Evolutionary conservation across 92 coral and sea anemone species (phyloP), one percentile per base, ranked within the genome.

Genomic region (Paramuricea clavata): DNA sequence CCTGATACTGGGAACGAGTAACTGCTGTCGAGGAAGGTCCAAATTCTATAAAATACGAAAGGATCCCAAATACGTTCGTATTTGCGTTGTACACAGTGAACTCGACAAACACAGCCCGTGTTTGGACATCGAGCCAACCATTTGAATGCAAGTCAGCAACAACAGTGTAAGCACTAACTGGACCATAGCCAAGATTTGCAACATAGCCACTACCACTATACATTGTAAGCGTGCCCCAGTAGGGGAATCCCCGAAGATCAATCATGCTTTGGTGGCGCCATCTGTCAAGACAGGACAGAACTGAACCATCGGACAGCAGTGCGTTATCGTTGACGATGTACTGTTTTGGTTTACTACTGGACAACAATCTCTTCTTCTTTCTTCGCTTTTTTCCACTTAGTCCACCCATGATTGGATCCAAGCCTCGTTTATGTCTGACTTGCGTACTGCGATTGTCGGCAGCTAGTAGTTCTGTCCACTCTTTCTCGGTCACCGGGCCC

Each of bases 201-300:
- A 54, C 62, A 19, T 54, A 54, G 17, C 62, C 62, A 21, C 62
- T 54, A 2, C 62, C 62, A 54, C 62, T 54, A 19, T 54, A 54
- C 62, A 54, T 54, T 91, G 90, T 78, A 26, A 95, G 10, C 22
- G 54, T 60, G 8, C 98, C 98, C 98, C 95, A 91, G 92, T 93
- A 95, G 21, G 98, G 98, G 83, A 90, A 95, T 15, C 97, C 98
- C 42, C 91, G 28, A 11, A 95, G 91, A 4, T 93, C 90, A 12
- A 89, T 25, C 59, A 87, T 64, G 19, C 49, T 60, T 0, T 92
- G 93, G 22, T 95, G 85, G 60, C 87, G 74, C 98, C 98, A 95
- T 27, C 98, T 92, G n/a, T 95, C 83, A 12, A 97, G 98, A 44
- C 98, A 95, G 0, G 98, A 94, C 52, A 90, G 72, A 35, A 95